Evolutionary conservation across 2,888 invertebrate species (phyloP).

Genomic region (Tinea trinotella): DNA sequence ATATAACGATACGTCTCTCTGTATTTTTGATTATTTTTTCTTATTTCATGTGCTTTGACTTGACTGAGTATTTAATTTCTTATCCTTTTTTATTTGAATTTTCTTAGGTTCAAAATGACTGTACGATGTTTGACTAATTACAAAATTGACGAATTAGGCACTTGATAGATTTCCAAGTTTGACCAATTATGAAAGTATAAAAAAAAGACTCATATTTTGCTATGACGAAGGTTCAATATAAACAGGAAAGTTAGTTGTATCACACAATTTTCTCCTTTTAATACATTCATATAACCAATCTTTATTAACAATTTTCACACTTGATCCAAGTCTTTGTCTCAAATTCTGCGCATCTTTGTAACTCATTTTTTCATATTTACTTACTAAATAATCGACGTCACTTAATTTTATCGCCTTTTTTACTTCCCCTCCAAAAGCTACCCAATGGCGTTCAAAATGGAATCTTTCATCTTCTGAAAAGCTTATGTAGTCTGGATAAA

Average conservation of each 20-base stretch:
- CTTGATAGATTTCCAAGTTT: no score
- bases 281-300: constrained; percentile 56
- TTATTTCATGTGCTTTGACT: no score
- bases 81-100: no score
- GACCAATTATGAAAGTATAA: no score
- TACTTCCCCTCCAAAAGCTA: constrained; percentile 73
- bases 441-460: constrained; percentile 73
- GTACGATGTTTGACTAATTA: no score
- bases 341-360: constrained; percentile 42
- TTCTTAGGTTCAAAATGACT: no score
- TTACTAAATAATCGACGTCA: constrained; percentile 52
- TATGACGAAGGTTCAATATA: constrained; percentile 34
- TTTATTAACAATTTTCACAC: constrained; percentile 48
- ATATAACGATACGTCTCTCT: no score
- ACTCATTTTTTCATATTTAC: constrained; percentile 38
- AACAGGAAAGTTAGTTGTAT: constrained; percentile 44
- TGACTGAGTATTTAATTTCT: no score
- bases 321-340: constrained; percentile 33
- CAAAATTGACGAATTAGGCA: no score
- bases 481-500: constrained; percentile 61
- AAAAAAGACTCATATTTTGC: no score
- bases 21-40: no score
- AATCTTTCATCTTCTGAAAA: constrained; percentile 47
- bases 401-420: constrained; percentile 43
- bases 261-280: constrained; percentile 40